Evolutionary conservation across 2,888 invertebrate genomes (phyloP).

Genomic region (Branchipolynoe longqiensis): DNA sequence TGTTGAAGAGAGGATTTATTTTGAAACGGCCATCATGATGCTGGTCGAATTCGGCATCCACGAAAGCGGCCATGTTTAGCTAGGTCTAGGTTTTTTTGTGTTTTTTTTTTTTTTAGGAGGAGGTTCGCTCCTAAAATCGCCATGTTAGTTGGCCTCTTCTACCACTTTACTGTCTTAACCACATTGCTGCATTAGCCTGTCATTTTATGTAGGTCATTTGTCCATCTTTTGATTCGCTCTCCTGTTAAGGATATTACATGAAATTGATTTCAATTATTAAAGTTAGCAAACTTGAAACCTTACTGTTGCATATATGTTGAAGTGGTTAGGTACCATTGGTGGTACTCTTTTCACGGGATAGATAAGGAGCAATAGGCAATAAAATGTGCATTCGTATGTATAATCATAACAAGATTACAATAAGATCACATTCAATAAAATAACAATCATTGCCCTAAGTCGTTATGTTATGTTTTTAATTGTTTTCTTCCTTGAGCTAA

Average conservation of each 20-base stretch:
- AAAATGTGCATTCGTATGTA: conserved; percentile 21
- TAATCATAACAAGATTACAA: background rate
- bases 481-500: too few species aligned
- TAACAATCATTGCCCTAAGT: conserved; percentile 44
- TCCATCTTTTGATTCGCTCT: background rate
- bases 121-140: background rate
- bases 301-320: background rate
- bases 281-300: background rate
- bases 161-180: too few species aligned
- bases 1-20: background rate
- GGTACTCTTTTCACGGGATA: background rate
- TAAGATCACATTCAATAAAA: conserved; percentile 34
- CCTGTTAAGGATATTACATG: background rate
- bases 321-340: background rate
- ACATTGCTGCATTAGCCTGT: too few species aligned
- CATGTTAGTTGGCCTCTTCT: too few species aligned
- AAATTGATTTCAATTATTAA: background rate
- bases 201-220: background rate
- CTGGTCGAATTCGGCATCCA: too few species aligned
- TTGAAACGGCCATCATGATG: background rate
- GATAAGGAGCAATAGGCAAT: background rate
- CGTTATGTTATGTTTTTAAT: too few species aligned
- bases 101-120: background rate
- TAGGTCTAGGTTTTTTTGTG: background rate
- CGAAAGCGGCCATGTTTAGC: background rate